Conservation (phyloP, 2,113 vertebrate genomes). For the Datnioides undecimradiatus region DNA sequence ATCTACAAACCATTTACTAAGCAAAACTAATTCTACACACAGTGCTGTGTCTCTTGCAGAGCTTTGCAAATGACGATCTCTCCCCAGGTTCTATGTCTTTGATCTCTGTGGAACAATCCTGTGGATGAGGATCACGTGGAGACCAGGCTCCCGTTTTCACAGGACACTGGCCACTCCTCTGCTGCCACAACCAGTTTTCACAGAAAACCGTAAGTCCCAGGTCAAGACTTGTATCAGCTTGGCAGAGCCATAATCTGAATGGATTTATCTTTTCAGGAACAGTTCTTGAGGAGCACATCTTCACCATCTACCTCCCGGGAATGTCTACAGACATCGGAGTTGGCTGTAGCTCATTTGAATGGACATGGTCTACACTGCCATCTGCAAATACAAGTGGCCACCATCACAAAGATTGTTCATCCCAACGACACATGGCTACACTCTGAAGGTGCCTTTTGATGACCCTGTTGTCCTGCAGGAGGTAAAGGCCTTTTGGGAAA, state of each 20-base stretch:
- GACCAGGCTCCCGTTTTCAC: conserved; percentile 39
- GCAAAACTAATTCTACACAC: no score
- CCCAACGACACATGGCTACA: conserved; percentile 62
- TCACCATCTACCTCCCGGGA: conserved; percentile 63
- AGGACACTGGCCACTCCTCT: conserved; percentile 50
- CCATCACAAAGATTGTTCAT: conserved; percentile 17
- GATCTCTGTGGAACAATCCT: conserved; percentile 66
- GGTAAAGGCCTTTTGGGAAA: conserved; percentile 24
- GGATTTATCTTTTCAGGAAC: no score
- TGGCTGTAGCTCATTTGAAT: conserved; percentile 65
- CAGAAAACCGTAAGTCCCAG: conserved; percentile 41
- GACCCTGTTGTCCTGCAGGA: conserved; percentile 41
- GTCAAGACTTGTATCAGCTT: no score
- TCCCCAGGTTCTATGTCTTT: conserved; percentile 61
- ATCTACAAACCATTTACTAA: no score
- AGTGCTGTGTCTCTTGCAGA: conserved; percentile 54
- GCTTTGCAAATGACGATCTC: conserved; percentile 40
- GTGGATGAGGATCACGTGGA: conserved; percentile 23
- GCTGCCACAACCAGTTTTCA: conserved; percentile 22
- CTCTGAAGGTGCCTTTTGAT: conserved; percentile 67
- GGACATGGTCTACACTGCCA: background rate
- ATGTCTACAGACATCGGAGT: conserved; percentile 59
- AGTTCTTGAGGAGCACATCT: conserved; percentile 4
- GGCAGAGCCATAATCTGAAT: no score
- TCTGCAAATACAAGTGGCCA: conserved; percentile 7